Base-by-base conservation (phyloP, 2,797 vertebrate genomes). In the Prionace glauca region DNA sequence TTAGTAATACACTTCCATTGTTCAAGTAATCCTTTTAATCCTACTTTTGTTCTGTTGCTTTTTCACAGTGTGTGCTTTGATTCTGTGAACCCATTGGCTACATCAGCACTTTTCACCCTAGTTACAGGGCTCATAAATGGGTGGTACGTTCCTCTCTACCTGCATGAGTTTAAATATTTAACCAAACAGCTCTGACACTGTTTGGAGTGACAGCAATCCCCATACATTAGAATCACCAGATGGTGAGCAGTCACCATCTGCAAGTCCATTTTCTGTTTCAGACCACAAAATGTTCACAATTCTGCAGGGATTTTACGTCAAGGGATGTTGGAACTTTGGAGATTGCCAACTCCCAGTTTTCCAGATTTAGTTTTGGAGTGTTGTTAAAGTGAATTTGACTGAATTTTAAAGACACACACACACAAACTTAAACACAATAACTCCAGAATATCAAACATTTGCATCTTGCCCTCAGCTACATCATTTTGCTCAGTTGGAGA, bases 1-100 rank as follows among this genome's bases (percentile, higher is more conserved):
- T 77, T 77, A 95, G 93, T 95, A 95, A 74, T 95, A 95, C 93
- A 95, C 69, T 74, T 95, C 12, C 67, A 95, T 95, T 95, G 93
- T 95, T 50, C 45, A 95, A 50, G 7, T 95, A 95, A 77, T 77
- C 93, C 71, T 26, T 95, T 95, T 95, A 74, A 95, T 95, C 71
- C 71, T 60, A 95, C 93, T 95, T 74, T 95, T 74, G 93, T 95
- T 77, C 93, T 77, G 41, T 74, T 74, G 69, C 71, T 45, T 95
- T 95, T 95, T 72, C 93, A 95, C 69, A 95, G 29, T 74, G 12
- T 18, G 93, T 77, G 93, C 69, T 94, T 74, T 74, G 93, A 94
- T 45, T 56, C 29, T 94, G 62, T 92, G 71, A 95, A 60, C 45
- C 71, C 71, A 74, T 74, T 45, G 71, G 93, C 69, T 32, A 14